phyloP scores from a whole-genome alignment of 2,888 invertebrate genomes.

The Azorinus chamasolen region DNA sequence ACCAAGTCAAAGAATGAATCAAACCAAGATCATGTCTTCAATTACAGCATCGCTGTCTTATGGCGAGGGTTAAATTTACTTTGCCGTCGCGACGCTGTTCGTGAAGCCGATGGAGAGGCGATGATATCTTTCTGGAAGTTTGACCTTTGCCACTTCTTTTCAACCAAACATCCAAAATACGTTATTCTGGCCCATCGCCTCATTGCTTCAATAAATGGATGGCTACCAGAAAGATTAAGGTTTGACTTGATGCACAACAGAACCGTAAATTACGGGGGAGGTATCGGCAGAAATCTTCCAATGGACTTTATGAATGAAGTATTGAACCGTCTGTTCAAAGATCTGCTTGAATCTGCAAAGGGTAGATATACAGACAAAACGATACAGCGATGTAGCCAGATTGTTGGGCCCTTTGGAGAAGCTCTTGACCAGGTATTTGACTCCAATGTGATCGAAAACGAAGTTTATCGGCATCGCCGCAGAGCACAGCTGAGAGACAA shows the following conservation, averaged over 20 bases:
- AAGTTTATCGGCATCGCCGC: too few species aligned
- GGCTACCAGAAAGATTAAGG: conserved; percentile 40
- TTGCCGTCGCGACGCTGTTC: conserved; percentile 60
- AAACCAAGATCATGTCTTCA: conserved; percentile 7
- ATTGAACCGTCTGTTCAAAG: conserved; percentile 53
- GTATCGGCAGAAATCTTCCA: conserved; percentile 56
- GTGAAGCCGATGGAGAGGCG: conserved; percentile 64
- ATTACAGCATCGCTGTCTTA: conserved; percentile 34
- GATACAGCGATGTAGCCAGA: conserved; percentile 19
- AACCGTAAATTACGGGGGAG: conserved; percentile 59
- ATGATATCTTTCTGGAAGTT: conserved; percentile 60
- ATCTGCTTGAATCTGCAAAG: conserved; percentile 32
- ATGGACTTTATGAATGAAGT: conserved; percentile 63
- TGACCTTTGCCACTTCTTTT: conserved; percentile 42
- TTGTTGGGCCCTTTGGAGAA: neutral
- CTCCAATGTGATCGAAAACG: too few species aligned
- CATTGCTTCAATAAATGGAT: conserved; percentile 38
- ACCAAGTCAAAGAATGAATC: conserved; percentile 40
- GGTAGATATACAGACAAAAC: conserved; percentile 40
- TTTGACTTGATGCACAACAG: conserved; percentile 44
- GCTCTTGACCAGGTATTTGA: too few species aligned
- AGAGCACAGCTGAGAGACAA: too few species aligned
- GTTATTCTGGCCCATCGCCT: conserved; percentile 54
- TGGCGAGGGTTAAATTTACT: conserved; percentile 65
- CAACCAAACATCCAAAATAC: conserved; percentile 55